A percentile compares a stretch with the other conserved stretches of the same genome.
Evolutionary conservation across 2,113 vertebrate species (phyloP).

Genomic region (Phalacrocorax carbo): DNA sequence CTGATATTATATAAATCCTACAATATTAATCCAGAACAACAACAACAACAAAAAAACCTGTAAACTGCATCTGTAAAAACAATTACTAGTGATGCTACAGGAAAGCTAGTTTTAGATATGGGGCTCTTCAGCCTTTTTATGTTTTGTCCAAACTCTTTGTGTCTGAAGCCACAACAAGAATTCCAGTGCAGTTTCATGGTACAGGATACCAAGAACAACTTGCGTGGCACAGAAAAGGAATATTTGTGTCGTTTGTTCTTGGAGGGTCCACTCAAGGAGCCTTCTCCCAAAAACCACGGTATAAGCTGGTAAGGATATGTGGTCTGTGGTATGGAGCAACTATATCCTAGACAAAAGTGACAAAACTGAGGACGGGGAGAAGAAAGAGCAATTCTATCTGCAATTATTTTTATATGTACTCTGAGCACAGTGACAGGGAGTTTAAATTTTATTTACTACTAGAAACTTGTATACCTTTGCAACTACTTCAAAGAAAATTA

Average conservation of each 20-base stretch:
- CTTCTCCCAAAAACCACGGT: not conserved
- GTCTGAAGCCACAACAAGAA: not conserved
- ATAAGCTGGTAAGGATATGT: not conserved
- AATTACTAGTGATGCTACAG: not conserved
- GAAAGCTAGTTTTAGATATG: not conserved
- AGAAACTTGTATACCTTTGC: not conserved
- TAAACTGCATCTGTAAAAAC: not conserved
- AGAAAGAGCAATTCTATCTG: not conserved
- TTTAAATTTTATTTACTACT: not conserved
- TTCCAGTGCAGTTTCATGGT: not conserved
- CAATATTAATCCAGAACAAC: not conserved
- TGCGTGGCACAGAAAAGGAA: not conserved
- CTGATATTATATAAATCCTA: not conserved
- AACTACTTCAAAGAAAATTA: not conserved
- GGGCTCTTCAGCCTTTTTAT: not conserved
- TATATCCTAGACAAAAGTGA: not conserved
- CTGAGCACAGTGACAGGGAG: not conserved
- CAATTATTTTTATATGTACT: not conserved
- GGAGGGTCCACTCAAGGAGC: not conserved
- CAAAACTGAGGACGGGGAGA: fast-evolving
- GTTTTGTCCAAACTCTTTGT: not conserved
- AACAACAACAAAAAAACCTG: too few species aligned
- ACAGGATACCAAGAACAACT: not conserved
- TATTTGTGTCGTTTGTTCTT: not conserved
- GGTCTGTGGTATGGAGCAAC: not conserved